Percentiles rank a stretch among this genome's conserved stretches.
phyloP scores from a whole-genome alignment of 92 coral and sea anemone species.

The Meandrina meandrites region DNA sequence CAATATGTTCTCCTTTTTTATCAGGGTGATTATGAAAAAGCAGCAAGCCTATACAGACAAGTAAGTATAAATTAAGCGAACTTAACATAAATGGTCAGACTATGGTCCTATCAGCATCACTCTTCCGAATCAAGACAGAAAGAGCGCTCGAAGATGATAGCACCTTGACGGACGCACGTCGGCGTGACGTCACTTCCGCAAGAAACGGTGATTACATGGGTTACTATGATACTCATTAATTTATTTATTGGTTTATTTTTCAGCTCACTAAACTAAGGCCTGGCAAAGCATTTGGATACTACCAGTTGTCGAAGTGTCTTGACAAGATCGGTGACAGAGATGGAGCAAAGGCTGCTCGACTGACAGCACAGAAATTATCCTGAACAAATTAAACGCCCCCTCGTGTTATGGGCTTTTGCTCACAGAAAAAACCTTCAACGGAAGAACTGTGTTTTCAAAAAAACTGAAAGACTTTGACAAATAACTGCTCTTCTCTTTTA shows the following conservation, averaged over 20 bases:
- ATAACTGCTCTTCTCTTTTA: not conserved
- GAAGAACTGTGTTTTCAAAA: not conserved
- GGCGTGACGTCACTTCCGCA: no score
- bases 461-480: not conserved
- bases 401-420: not conserved
- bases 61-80: not conserved
- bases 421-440: not conserved
- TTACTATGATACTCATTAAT: not conserved
- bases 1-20: not conserved
- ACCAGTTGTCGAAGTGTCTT: slow-evolving; percentile 10
- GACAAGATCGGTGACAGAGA: slow-evolving; percentile 17
- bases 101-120: not conserved
- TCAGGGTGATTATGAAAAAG: slow-evolving; percentile 11
- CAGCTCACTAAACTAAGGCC: slow-evolving; percentile 15
- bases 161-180: no score
- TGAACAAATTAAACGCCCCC: not conserved
- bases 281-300: slow-evolving; percentile 15
- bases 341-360: not conserved
- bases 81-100: not conserved
- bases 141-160: no score
- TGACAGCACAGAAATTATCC: not conserved
- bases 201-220: no score
- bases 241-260: not conserved
- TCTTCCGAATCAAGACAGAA: no score
- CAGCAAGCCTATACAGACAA: not conserved